phyloP scores from a whole-genome alignment of 1,140 invertebrate genomes.

The Matsumurasca onukii region DNA sequence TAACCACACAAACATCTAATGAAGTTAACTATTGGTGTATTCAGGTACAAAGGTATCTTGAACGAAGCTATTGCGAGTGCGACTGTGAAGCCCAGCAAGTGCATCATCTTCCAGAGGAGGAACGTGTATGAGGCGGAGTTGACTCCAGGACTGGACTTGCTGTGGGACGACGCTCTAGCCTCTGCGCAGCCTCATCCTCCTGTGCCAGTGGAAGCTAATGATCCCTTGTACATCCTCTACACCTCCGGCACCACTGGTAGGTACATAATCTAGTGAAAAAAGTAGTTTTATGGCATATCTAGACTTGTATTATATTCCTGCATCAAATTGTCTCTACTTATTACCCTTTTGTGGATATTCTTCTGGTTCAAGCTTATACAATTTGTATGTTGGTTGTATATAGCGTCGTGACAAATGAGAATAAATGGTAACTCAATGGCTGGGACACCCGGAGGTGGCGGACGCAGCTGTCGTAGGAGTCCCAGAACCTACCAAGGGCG shows the following conservation, averaged over 20 bases:
- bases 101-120: slow-evolving; percentile 78
- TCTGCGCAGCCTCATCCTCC: slow-evolving; percentile 69
- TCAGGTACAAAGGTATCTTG: slow-evolving; percentile 83
- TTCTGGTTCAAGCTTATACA: no score
- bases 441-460: slow-evolving; percentile 76
- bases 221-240: slow-evolving; percentile 90
- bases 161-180: slow-evolving; percentile 73
- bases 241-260: slow-evolving; percentile 87
- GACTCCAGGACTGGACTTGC: slow-evolving; percentile 62
- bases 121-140: slow-evolving; percentile 64
- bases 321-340: no score
- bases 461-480: slow-evolving; percentile 89
- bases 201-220: slow-evolving; percentile 82
- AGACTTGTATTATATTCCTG: no score
- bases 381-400: no score
- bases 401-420: no score
- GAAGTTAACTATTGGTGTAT: no score
- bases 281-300: neutral
- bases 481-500: slow-evolving; percentile 84
- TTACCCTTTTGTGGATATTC: no score
- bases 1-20: no score
- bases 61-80: slow-evolving; percentile 79
- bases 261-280: slow-evolving; percentile 13
- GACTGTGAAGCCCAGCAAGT: slow-evolving; percentile 65
- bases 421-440: no score